A percentile compares a stretch with the other conserved stretches of the same genome.
Conservation (phyloP, 1,140 invertebrate genomes). For the Popillia japonica region DNA sequence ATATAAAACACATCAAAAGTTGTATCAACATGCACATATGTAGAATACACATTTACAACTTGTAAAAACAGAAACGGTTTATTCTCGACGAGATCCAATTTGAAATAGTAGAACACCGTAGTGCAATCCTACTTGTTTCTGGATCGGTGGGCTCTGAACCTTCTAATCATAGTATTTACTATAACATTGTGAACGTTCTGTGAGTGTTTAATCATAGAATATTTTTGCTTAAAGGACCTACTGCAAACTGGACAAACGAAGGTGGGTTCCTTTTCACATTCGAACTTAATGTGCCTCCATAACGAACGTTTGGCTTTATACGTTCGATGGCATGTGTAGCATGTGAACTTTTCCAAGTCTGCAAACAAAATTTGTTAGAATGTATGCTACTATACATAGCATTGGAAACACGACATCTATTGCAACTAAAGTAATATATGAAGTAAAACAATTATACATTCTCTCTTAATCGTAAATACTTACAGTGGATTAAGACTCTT, state of each 20-base stretch:
- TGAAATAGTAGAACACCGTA: not conserved
- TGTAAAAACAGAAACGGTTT: too few species aligned
- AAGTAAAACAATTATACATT: too few species aligned
- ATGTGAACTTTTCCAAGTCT: constrained; percentile 51
- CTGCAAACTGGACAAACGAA: constrained; percentile 35
- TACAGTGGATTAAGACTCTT: too few species aligned
- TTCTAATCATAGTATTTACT: not conserved
- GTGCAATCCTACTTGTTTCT: not conserved
- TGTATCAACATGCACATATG: too few species aligned
- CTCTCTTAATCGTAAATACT: too few species aligned
- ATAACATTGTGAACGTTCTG: constrained; percentile 17
- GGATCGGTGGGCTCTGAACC: not conserved
- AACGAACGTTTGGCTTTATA: constrained; percentile 80
- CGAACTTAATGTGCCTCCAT: constrained; percentile 79
- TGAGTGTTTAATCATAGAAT: constrained; percentile 32
- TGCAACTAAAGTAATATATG: not conserved
- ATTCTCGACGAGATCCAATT: too few species aligned
- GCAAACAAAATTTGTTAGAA: constrained; percentile 19
- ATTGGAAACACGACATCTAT: not conserved
- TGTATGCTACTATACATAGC: not conserved
- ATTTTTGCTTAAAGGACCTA: constrained; percentile 31
- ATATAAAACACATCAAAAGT: too few species aligned
- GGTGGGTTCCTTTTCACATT: constrained; percentile 59
- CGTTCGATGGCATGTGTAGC: constrained; percentile 75
- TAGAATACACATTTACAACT: too few species aligned